Evolutionary conservation across 35 echinoderm and acorn worm genomes (phyloP), one percentile per base, ranked within the genome.

Genomic region (Chiridota heheva): DNA sequence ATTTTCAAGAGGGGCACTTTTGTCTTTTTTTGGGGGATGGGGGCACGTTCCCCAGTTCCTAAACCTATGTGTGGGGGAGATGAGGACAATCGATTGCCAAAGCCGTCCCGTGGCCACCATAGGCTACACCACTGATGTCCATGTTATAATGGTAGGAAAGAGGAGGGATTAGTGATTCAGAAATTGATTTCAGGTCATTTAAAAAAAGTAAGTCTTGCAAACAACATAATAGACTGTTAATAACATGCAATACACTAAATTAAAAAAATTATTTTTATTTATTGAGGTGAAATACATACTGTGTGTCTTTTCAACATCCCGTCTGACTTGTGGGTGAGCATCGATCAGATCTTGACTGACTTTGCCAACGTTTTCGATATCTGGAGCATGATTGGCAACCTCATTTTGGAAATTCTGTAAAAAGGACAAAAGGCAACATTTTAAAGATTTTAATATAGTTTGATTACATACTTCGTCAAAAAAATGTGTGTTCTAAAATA

Each of bases 301-400:
- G 45, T 84, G 47, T 10, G 95, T 98, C 69, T 74, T 84, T 22
- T 98, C 88, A 0, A 98, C 89, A 61, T 91, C 95, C 18, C 34
- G 43, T 35, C 78, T 91, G 20, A 91, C 44, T 58, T 91, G 85
- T n/a, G 85, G 73, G 29, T 98, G 89, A 35, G 45, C 69, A 31
- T 91, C 89, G 1, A 60, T 42, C 42, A 98, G 67, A 37, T 98
- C 95, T 43, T 87, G 77, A 2, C 95, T 89, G n/a, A 89, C 63
- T 37, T 83, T 67, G 25, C 81, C 82, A 36, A 91, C 89, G 38
- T 44, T 77, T 22, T 98, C 89, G 16, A 92, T 78, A 32, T 91
- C 89, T 44, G 57, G 69, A 16, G 71, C 85, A 71, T 98, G 89
- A 7, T 47, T 58, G 18, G 77, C 80, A 28, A 98, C 85, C 31